Base-by-base conservation (phyloP, 2,113 vertebrate species). In the Enhydra lutris region DNA sequence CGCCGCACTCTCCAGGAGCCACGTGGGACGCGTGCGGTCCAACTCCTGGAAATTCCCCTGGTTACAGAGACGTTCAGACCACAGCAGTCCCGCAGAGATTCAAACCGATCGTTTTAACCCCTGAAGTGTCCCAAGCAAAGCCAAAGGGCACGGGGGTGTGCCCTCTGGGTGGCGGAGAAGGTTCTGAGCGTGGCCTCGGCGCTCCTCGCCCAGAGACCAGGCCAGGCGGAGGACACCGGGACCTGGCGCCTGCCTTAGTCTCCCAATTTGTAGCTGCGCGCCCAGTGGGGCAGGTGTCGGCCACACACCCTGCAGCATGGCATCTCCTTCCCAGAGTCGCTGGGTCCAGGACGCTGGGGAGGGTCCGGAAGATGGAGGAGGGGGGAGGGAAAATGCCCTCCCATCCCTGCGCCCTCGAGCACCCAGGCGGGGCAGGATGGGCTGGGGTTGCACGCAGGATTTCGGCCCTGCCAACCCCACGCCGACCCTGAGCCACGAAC, bases 251-350 rank as follows among this genome's bases (percentile, higher is more conserved):
- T 17, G 69, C 73, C 81, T 47, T 42, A 7, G 15, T 17, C 81
- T 91, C 39, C 78, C 52, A 12, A 0, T 34, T 52, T 14, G n/a
- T 3, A 6, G 69, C 71, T 18, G 42, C 6, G 8, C 0, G 2
- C 6, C 2, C 39, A 59, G 71, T 11, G 15, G 13, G 21, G 50
- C n/a, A 42, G 17, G 50, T 52, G 61, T 79, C 42, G 50, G 85
- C 4, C 0, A 0, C 9, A 4, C 0, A 18, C 63, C 52, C 14
- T 1, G 7, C 21, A 39, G 14, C 4, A 7, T 0, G 42, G 34
- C 0, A 24, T 14, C 31, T 42, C 71, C 52, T 81, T 23, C 39
- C 52, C 47, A 17, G 14, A n/a, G 57, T 24, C 1, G 0, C 34
- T 20, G 3, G n/a, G 9, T 23, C 5, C 47, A 0, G 15, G 12